phyloP scores from a whole-genome alignment of 2,888 invertebrate species.

The Incurvaria masculella region DNA sequence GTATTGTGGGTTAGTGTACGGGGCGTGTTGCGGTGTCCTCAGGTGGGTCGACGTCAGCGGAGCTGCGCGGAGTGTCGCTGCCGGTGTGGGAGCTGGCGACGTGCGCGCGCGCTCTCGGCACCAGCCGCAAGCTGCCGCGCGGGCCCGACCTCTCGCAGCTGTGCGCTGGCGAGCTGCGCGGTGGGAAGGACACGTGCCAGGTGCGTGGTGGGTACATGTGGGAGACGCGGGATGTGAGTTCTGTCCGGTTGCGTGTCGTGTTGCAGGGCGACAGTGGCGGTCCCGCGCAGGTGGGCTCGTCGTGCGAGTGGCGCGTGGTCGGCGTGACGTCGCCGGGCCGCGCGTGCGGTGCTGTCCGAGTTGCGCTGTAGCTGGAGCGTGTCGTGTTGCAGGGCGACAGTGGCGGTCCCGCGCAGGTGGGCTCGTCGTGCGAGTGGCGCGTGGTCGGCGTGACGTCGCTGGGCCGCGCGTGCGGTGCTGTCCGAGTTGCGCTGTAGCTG shows the following conservation, averaged over 20 bases:
- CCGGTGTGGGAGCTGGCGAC: constrained; percentile 33
- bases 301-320: constrained; percentile 39
- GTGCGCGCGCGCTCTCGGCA: constrained; percentile 31
- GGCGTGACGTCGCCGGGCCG: constrained; percentile 41
- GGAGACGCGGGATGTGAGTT: not conserved
- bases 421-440: too few species aligned
- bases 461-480: too few species aligned
- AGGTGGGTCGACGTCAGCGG: constrained; percentile 35
- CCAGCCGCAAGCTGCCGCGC: constrained; percentile 32
- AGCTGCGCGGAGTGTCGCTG: constrained; percentile 38
- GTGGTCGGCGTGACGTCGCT: too few species aligned
- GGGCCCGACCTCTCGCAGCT: constrained; percentile 34
- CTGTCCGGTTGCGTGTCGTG: not conserved
- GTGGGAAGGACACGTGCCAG: constrained; percentile 45
- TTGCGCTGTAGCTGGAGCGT: too few species aligned
- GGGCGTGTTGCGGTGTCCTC: constrained; percentile 1
- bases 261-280: constrained; percentile 46
- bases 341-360: constrained; percentile 34
- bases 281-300: constrained; percentile 40
- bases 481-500: too few species aligned
- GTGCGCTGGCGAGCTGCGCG: constrained; percentile 35
- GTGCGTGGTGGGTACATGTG: constrained; percentile 19
- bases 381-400: too few species aligned
- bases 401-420: too few species aligned
- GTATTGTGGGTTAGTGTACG: not conserved